phyloP scores from a whole-genome alignment of 2,797 vertebrate genomes.

The Anas bernieri region DNA sequence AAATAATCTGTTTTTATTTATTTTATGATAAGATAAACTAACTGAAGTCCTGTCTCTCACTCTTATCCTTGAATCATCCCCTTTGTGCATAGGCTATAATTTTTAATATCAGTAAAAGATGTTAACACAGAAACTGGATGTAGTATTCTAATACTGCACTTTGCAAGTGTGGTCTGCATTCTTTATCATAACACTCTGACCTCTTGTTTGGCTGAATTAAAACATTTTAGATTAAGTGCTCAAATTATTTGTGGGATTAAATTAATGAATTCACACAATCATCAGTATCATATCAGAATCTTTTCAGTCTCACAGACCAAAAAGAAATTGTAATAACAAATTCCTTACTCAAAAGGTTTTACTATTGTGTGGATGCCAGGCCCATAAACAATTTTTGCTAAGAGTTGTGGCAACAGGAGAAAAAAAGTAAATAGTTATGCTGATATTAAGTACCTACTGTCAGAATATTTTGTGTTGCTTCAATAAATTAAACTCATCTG shows the following conservation, averaged over 20 bases:
- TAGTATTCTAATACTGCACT: not conserved
- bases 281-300: not conserved
- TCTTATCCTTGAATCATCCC: not conserved
- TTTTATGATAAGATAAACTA: not conserved
- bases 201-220: not conserved
- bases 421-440: not conserved
- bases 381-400: not conserved
- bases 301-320: not conserved
- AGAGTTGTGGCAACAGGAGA: too few species aligned
- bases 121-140: not conserved
- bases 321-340: not conserved
- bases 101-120: not conserved
- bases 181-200: not conserved
- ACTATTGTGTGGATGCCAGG: not conserved
- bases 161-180: not conserved
- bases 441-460: not conserved
- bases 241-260: not conserved
- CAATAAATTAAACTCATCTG: not conserved
- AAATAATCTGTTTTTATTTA: not conserved
- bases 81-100: not conserved
- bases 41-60: not conserved
- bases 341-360: not conserved
- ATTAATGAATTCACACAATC: not conserved
- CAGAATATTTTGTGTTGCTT: not conserved
- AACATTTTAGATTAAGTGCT: not conserved